Evolutionary conservation across 1,140 invertebrate genomes (phyloP).

Genomic region (Ylistrum balloti): DNA sequence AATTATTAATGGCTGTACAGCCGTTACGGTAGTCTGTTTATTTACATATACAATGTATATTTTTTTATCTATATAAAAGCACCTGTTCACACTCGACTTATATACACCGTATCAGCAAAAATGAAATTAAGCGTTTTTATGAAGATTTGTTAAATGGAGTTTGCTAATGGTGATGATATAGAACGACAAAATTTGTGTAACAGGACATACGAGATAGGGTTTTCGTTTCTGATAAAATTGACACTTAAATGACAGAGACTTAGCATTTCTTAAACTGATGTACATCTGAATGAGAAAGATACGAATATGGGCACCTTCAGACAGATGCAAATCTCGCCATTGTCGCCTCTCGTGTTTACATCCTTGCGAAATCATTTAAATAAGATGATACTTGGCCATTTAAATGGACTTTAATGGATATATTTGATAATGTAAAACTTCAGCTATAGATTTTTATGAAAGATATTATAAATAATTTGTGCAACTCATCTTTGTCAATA

Average conservation of each 20-base stretch:
- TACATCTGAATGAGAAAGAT: not conserved
- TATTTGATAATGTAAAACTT: slow-evolving; percentile 30
- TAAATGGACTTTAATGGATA: slow-evolving; percentile 20
- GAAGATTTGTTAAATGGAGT: slow-evolving; percentile 19
- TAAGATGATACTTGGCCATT: slow-evolving; percentile 26
- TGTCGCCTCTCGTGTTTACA: slow-evolving; percentile 25
- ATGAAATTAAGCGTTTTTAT: slow-evolving; percentile 23
- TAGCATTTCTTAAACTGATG: not conserved
- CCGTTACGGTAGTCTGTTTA: not conserved
- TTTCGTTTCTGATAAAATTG: not conserved
- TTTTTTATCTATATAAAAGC: not conserved
- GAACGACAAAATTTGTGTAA: not conserved
- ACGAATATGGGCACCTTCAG: not conserved
- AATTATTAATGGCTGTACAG: not conserved
- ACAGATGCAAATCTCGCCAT: slow-evolving; percentile 15
- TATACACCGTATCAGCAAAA: not conserved
- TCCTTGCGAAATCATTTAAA: slow-evolving; percentile 17
- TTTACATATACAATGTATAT: not conserved
- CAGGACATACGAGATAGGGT: not conserved
- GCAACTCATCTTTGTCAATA: slow-evolving; percentile 34
- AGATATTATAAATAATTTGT: slow-evolving; percentile 36
- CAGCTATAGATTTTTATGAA: not conserved
- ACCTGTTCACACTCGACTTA: not conserved
- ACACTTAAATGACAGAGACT: not conserved
- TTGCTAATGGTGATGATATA: not conserved